Percentiles rank a stretch among this genome's conserved stretches.
Conservation (phyloP, 2,797 vertebrate genomes). For the Xyrichtys novacula region DNA sequence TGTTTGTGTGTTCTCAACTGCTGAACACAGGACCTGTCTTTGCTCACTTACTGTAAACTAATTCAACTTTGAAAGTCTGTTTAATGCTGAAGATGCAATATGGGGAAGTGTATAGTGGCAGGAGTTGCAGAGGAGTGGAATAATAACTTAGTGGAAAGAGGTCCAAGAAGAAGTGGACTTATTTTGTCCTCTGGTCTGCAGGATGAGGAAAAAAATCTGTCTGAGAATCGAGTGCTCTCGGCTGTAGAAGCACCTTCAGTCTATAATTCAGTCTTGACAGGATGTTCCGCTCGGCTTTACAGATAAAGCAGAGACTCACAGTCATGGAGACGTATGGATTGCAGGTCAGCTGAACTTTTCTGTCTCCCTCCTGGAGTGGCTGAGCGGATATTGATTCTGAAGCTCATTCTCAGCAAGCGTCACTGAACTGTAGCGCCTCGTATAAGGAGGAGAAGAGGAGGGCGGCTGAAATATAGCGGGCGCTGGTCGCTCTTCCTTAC, state of each 20-base stretch:
- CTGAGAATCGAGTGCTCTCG: constrained; percentile 31
- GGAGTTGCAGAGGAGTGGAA: constrained; percentile 3
- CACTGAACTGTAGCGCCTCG: constrained; percentile 60
- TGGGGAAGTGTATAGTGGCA: background rate
- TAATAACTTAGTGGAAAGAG: constrained; percentile 28
- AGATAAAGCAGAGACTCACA: constrained; percentile 58
- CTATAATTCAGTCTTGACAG: constrained; percentile 69
- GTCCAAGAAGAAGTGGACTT: background rate
- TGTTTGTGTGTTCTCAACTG: constrained; percentile 15
- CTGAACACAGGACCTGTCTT: background rate
- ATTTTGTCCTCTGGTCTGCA: constrained; percentile 1
- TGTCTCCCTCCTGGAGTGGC: constrained; percentile 62
- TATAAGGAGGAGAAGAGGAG: constrained; percentile 48
- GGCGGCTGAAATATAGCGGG: constrained; percentile 33
- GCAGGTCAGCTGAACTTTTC: constrained; percentile 77
- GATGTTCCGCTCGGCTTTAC: constrained; percentile 62
- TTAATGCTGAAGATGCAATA: constrained; percentile 18
- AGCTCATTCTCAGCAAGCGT: constrained; percentile 63
- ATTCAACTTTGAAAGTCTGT: constrained; percentile 24
- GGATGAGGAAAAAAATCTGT: constrained; percentile 24
- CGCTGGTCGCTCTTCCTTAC: constrained; percentile 1
- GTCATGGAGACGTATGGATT: constrained; percentile 75
- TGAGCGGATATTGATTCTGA: constrained; percentile 76
- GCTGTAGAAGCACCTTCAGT: constrained; percentile 33
- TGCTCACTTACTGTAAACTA: constrained; percentile 6